Evolutionary conservation across 2,113 vertebrate species (phyloP).

Genomic region (Cichladusa arquata): DNA sequence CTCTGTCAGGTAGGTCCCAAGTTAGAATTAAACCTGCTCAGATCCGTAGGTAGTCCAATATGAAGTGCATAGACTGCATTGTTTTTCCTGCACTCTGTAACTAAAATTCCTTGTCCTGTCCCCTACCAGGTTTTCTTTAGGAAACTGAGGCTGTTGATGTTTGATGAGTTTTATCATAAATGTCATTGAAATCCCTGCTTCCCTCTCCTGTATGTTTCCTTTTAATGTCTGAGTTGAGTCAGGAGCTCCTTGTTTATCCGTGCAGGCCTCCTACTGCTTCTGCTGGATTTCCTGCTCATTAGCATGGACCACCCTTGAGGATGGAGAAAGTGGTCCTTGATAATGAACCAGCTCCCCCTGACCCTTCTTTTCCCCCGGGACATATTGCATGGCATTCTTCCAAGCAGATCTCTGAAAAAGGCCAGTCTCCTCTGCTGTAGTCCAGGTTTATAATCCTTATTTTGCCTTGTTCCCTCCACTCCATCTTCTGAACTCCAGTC

Average conservation of each 20-base stretch:
- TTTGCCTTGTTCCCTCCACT: neutral
- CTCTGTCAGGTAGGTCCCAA: neutral
- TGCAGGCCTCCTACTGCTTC: neutral
- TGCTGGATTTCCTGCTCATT: neutral
- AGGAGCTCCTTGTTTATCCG: neutral
- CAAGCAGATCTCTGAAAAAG: neutral
- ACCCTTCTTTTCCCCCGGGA: neutral
- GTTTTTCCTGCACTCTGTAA: neutral
- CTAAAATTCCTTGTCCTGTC: neutral
- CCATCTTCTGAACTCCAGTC: neutral
- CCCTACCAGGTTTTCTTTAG: neutral
- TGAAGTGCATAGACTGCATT: neutral
- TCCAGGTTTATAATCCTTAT: neutral
- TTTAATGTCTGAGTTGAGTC: neutral
- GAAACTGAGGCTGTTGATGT: neutral
- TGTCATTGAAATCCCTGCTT: neutral
- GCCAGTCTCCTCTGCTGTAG: neutral
- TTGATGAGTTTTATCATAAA: neutral
- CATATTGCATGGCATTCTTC: neutral
- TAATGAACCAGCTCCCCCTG: neutral
- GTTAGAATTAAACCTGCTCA: neutral
- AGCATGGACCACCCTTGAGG: neutral
- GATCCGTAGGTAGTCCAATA: neutral
- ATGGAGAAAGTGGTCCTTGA: neutral
- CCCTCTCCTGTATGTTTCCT: neutral